A percentile compares a stretch with the other conserved stretches of the same genome.
Conservation (phyloP, 2,888 invertebrate species). For the Dicranocentrus wangi region DNA sequence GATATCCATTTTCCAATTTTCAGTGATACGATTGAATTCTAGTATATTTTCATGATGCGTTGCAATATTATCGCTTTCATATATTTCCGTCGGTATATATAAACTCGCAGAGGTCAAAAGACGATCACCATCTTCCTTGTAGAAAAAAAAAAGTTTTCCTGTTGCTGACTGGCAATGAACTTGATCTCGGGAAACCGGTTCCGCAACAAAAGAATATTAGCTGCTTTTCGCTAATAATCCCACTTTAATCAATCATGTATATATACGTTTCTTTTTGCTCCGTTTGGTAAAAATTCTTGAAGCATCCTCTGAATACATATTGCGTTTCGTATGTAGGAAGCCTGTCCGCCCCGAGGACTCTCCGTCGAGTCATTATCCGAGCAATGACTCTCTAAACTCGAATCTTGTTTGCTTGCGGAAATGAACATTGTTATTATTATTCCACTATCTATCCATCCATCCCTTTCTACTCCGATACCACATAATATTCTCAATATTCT, state of each 20-base stretch:
- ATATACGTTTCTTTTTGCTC: slow-evolving; percentile 8
- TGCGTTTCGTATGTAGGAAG: too few relatives aligned
- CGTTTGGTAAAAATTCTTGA: slow-evolving; percentile 37
- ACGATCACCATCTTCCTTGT: too few relatives aligned
- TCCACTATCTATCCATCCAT: too few relatives aligned
- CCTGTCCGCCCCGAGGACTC: slow-evolving; percentile 34
- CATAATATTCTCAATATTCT: too few relatives aligned
- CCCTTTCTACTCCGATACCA: too few relatives aligned
- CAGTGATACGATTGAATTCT: too few relatives aligned
- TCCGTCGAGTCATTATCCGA: slow-evolving; percentile 66
- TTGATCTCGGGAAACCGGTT: slow-evolving; percentile 72
- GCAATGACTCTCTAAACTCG: slow-evolving; percentile 63
- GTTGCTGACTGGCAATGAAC: slow-evolving; percentile 66
- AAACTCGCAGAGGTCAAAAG: too few relatives aligned
- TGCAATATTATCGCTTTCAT: too few relatives aligned
- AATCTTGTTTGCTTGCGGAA: slow-evolving; percentile 49
- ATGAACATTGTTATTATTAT: slow-evolving; percentile 19
- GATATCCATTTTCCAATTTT: too few relatives aligned
- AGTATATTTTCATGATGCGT: too few relatives aligned
- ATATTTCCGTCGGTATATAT: too few relatives aligned
- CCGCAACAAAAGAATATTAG: slow-evolving; percentile 55
- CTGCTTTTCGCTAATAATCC: slow-evolving; percentile 43
- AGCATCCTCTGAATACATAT: not conserved
- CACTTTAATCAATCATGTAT: slow-evolving; percentile 31
- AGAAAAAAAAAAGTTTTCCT: too few relatives aligned